A percentile compares a stretch with the other conserved stretches of the same genome.
These are phyloP conservation scores for Chironomus tepperi DNA, from an alignment of 1,140 invertebrate genomes.

Conservation along the genomic window DNA sequence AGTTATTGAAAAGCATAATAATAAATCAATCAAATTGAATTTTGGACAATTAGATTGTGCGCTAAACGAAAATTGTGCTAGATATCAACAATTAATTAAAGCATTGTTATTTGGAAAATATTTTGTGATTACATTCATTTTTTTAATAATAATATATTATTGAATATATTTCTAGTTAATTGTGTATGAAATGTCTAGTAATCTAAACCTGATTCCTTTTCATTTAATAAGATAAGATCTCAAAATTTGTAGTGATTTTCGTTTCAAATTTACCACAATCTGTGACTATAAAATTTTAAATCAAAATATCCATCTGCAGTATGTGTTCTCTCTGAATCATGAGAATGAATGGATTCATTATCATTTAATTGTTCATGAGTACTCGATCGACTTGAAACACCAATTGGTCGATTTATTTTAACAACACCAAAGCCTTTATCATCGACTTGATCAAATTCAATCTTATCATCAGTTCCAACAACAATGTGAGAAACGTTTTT, in stretches of 20 bases:
- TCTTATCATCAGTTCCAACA: constrained; percentile 37
- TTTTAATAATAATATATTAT: too few relatives aligned
- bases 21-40: background rate
- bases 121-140: too few relatives aligned
- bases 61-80: background rate
- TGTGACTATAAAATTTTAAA: constrained; percentile 54
- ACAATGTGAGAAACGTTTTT: constrained; percentile 39
- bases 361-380: constrained; percentile 31
- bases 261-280: constrained; percentile 45
- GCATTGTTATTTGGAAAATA: too few relatives aligned
- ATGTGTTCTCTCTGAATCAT: constrained; percentile 29
- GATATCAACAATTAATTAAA: too few relatives aligned
- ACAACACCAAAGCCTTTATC: constrained; percentile 37
- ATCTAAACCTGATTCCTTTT: too few relatives aligned
- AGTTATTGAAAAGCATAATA: too few relatives aligned
- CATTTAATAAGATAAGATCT: too few relatives aligned
- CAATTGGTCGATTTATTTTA: constrained; percentile 37
- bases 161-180: too few relatives aligned
- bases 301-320: constrained; percentile 52
- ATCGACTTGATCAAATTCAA: constrained; percentile 38
- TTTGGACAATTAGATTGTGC: background rate
- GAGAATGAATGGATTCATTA: constrained; percentile 33
- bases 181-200: too few relatives aligned
- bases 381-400: constrained; percentile 32
- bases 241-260: too few relatives aligned